These are phyloP conservation scores for Geothlypis trichas DNA, from an alignment of 2,113 vertebrate genomes.

Conservation along the genomic window DNA sequence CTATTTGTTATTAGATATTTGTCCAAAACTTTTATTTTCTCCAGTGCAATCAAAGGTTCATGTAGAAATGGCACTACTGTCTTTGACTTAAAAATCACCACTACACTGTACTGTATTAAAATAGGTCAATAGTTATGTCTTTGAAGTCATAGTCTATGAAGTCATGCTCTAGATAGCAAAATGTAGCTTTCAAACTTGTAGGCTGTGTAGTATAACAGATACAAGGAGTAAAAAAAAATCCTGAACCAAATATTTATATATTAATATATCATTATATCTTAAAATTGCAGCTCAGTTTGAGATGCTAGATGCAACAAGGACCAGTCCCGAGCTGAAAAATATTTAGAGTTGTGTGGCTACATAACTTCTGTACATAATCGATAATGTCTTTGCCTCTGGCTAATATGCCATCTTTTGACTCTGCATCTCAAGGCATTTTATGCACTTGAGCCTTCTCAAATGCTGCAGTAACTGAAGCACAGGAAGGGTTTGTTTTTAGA, in stretches of 20 bases:
- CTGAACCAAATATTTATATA: neutral
- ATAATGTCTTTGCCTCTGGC: neutral
- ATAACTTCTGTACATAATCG: neutral
- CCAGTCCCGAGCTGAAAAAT: neutral
- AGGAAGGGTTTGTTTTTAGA: neutral
- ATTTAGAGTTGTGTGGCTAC: neutral
- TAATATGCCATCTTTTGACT: neutral
- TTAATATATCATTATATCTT: neutral
- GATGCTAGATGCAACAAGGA: neutral
- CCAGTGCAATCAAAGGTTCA: neutral
- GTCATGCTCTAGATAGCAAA: neutral
- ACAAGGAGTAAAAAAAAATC: neutral
- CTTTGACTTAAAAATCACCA: neutral
- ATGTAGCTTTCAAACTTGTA: neutral
- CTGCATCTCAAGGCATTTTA: neutral
- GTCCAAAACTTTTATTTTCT: neutral
- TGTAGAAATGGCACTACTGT: neutral
- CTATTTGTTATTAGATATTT: neutral
- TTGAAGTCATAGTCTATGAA: neutral
- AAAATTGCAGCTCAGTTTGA: neutral
- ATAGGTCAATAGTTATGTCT: neutral
- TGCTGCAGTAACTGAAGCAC: neutral
- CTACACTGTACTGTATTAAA: neutral
- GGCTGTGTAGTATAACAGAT: neutral
- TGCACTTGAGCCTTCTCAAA: neutral